A percentile compares a stretch with the other conserved stretches of the same genome.
Conservation (phyloP, 2,888 invertebrate genomes). For the Lamellibrachia satsuma region DNA sequence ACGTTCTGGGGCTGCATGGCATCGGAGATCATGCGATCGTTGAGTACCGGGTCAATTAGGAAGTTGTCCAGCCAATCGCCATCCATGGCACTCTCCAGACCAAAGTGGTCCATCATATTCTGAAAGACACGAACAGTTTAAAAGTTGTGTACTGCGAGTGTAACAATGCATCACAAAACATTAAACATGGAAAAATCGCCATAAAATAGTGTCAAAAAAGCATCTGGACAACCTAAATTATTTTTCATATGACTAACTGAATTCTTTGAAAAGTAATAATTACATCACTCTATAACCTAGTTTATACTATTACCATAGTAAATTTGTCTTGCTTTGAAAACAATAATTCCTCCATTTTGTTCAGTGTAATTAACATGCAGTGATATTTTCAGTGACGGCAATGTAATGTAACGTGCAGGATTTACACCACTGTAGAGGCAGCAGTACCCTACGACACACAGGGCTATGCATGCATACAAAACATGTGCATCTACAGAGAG, state of each 20-base stretch:
- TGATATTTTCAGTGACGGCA: background rate
- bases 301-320: background rate
- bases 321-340: background rate
- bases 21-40: conserved; percentile 89
- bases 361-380: too few relatives aligned
- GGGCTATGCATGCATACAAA: background rate
- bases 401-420: background rate
- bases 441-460: background rate
- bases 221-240: too few relatives aligned
- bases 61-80: conserved; percentile 39
- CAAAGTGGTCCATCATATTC: conserved; percentile 4
- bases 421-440: background rate
- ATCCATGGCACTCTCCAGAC: conserved; percentile 33
- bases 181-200: background rate
- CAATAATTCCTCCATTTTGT: too few relatives aligned
- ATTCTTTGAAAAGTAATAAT: background rate
- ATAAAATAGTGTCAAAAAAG: background rate
- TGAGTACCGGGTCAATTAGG: conserved; percentile 71
- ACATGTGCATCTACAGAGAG: background rate
- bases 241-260: background rate
- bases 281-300: background rate
- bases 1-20: conserved; percentile 81
- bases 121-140: background rate
- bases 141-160: background rate
- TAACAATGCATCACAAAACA: background rate